A percentile compares a stretch with the other conserved stretches of the same genome.
phyloP scores from a whole-genome alignment of 2,113 vertebrate species.

The Charadrius vociferus region DNA sequence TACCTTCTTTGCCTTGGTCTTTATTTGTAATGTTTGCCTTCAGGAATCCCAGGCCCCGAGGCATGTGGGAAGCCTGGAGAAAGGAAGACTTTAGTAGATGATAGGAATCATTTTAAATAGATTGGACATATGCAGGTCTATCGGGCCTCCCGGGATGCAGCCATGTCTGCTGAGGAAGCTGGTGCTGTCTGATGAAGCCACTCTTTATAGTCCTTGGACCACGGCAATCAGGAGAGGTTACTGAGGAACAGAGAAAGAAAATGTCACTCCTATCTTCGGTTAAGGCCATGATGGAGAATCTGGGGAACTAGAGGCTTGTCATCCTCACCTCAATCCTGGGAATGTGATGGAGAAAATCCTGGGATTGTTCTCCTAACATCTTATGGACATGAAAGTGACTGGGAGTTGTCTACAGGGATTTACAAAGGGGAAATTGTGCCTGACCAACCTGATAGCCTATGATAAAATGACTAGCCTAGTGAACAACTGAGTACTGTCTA shows the following conservation, averaged over 20 bases:
- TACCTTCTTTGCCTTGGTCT: too few relatives aligned
- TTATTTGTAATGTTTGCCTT: too few relatives aligned
- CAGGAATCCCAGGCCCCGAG: too few relatives aligned
- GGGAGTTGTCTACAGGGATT: background rate
- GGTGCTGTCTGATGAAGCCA: background rate
- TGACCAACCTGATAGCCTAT: background rate
- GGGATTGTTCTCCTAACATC: background rate
- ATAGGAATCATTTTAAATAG: too few relatives aligned
- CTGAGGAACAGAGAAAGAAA: background rate
- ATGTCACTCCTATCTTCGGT: background rate
- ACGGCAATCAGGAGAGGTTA: background rate
- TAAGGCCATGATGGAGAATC: background rate
- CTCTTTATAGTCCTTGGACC: background rate
- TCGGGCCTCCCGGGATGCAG: background rate
- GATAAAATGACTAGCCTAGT: background rate
- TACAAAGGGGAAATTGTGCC: background rate
- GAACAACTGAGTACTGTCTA: background rate
- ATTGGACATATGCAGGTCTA: background rate
- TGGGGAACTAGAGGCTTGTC: background rate
- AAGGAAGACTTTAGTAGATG: too few relatives aligned
- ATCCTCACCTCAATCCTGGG: background rate
- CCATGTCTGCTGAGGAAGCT: background rate
- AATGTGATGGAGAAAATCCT: background rate
- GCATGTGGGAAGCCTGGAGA: too few relatives aligned
- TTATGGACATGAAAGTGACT: background rate